Percentiles rank a stretch among this genome's conserved stretches.
phyloP scores from a whole-genome alignment of 1,140 invertebrate genomes.

The Melipona quadrifasciata region DNA sequence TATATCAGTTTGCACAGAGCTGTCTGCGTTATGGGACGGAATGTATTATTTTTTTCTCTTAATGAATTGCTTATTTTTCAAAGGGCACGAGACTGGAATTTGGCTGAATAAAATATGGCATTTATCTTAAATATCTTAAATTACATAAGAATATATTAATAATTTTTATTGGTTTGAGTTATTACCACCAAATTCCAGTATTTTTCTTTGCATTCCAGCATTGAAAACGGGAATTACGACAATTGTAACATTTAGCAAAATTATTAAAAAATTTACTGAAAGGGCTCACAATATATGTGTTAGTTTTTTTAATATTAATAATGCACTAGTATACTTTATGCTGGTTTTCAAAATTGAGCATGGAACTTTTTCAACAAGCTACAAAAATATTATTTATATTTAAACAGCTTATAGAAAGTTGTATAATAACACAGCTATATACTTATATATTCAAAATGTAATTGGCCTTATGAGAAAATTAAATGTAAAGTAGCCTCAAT shows the following conservation, averaged over 20 bases:
- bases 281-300: constrained; percentile 39
- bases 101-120: constrained; percentile 59
- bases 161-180: constrained; percentile 17
- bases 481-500: constrained; percentile 26
- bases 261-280: constrained; percentile 23
- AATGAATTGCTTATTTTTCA: constrained; percentile 81
- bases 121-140: neutral
- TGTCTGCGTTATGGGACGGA: constrained; percentile 78
- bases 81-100: constrained; percentile 81
- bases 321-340: constrained; percentile 58
- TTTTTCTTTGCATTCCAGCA: constrained; percentile 50
- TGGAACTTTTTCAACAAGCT: constrained; percentile 53
- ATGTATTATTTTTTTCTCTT: constrained; percentile 69
- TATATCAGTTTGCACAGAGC: constrained; percentile 76
- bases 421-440: constrained; percentile 43
- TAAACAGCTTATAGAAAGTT: constrained; percentile 53
- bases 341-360: constrained; percentile 51
- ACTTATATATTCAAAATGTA: constrained; percentile 32
- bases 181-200: constrained; percentile 70
- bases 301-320: constrained; percentile 49
- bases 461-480: constrained; percentile 27
- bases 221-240: constrained; percentile 42
- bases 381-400: constrained; percentile 46
- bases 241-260: constrained; percentile 44
- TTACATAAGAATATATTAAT: constrained; percentile 15